Evolutionary conservation across 2,797 vertebrate genomes (phyloP), one percentile per base, ranked within the genome.

Genomic region (Anas flavirostris): DNA sequence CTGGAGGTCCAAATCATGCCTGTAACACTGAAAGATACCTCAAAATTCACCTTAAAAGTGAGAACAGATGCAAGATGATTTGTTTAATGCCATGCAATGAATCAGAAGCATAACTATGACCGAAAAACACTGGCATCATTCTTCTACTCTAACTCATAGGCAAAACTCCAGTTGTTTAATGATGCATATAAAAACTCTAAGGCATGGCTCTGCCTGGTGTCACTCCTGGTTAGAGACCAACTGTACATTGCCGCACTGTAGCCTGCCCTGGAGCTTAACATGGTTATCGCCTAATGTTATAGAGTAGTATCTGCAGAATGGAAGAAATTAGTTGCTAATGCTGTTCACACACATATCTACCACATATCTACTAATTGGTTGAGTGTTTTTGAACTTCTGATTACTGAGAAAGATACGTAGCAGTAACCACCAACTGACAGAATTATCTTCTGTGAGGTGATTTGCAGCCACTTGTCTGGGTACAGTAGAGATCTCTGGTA

Each of bases 111-210:
- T 28, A 73, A 35, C 59, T 55, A 35, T 33, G 35, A 81, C 31
- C 35, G 41, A 78, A 88, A 74, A 44, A 77, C 50, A 52, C 33
- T 39, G 75, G 41, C 53, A 89, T 82, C 60, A 84, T 63, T 86
- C 69, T 81, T 91, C 58, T 67, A 13, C 55, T 88, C 23, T 18
- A 91, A 96, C 63, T 89, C 73, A n/a, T 86, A 76, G 93, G 92
- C 84, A 95, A 78, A 81, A 88, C 41, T 89, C 84, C 79, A 94
- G 50, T 7, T 87, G 75, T 89, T 93, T 90, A 96, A 93, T 93
- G 76, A 92, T 59, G 86, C 82, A 76, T 37, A 92, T 77, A 91
- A 94, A 85, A 95, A 63, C 41, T 84, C 35, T 26, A 82, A 92
- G 69, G 62, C 86, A 76, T 67, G 59, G 56, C 39, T 92, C 89